These are phyloP conservation scores for Ursus arctos DNA, from an alignment of 2,113 vertebrate genomes.

Conservation along the genomic window DNA sequence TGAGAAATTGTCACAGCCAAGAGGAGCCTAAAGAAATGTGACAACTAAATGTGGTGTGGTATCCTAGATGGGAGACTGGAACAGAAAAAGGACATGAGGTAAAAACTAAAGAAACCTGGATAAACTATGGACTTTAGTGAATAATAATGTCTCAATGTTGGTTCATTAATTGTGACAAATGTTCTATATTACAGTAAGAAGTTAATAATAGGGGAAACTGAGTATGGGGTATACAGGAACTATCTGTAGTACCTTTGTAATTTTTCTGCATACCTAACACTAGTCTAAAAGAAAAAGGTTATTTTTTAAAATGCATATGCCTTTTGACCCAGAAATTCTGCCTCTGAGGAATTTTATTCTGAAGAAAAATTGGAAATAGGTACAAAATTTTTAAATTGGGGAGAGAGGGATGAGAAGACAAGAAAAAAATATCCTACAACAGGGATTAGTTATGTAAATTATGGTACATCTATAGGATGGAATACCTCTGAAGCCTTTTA, in stretches of 20 bases:
- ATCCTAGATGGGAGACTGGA: background rate
- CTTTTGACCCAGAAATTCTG: slow-evolving; percentile 55
- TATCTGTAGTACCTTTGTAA: background rate
- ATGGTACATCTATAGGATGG: background rate
- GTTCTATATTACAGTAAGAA: background rate
- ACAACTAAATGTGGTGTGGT: background rate
- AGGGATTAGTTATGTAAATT: background rate
- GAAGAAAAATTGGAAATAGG: slow-evolving; percentile 53
- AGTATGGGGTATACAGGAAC: background rate
- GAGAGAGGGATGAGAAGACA: background rate
- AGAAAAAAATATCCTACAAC: background rate
- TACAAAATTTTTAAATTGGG: slow-evolving; percentile 30
- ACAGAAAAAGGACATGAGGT: background rate
- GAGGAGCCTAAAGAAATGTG: background rate
- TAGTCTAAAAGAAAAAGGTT: slow-evolving; percentile 28
- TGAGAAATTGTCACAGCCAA: slow-evolving; percentile 15
- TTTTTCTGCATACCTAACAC: slow-evolving; percentile 49
- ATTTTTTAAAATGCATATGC: background rate
- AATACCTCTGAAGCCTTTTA: slow-evolving; percentile 26
- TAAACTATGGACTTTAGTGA: background rate
- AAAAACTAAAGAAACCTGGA: slow-evolving; percentile 22
- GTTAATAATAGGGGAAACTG: background rate
- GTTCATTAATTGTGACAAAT: slow-evolving; percentile 38
- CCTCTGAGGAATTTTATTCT: slow-evolving; percentile 36
- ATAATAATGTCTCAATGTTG: background rate